Evolutionary conservation across 2,888 invertebrate genomes (phyloP).

Genomic region (Phlogophora meticulosa): DNA sequence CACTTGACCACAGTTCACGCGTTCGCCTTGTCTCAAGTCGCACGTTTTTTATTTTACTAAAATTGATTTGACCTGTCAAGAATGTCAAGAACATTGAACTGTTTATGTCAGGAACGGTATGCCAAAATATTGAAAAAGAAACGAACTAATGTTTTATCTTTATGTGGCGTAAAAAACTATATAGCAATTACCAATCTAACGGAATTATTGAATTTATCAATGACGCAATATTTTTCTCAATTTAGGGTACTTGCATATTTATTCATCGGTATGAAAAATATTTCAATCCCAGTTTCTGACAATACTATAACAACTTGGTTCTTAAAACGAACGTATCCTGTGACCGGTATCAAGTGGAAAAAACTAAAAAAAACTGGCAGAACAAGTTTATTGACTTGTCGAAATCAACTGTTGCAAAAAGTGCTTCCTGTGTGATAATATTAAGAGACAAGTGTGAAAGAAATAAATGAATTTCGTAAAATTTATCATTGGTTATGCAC

Average conservation of each 20-base stretch:
- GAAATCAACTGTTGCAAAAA: conserved; percentile 17
- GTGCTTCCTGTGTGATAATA: conserved; percentile 5
- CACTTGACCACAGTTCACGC: conserved; percentile 73
- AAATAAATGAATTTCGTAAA: not conserved
- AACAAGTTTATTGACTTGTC: conserved; percentile 26
- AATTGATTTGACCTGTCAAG: conserved; percentile 78
- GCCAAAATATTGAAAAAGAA: conserved; percentile 27
- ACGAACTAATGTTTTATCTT: not conserved
- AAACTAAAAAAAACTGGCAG: not conserved
- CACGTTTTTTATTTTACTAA: conserved; percentile 80
- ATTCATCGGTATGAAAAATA: not conserved
- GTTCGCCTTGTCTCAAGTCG: conserved; percentile 68
- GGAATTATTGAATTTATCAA: not conserved
- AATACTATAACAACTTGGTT: conserved; percentile 14
- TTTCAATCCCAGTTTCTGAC: no score
- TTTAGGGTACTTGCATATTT: not conserved
- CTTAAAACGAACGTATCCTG: conserved; percentile 24
- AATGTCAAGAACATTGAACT: conserved; percentile 66
- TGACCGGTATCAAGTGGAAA: conserved; percentile 1
- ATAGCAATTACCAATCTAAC: not conserved
- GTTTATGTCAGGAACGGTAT: conserved; percentile 29
- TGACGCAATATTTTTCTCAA: not conserved
- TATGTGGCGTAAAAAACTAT: not conserved
- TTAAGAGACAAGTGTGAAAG: not conserved
- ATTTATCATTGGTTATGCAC: not conserved